Percentiles rank a stretch among this genome's conserved stretches.
Evolutionary conservation across 2,113 vertebrate genomes (phyloP).

Genomic region (Microcebus tavaratra): DNA sequence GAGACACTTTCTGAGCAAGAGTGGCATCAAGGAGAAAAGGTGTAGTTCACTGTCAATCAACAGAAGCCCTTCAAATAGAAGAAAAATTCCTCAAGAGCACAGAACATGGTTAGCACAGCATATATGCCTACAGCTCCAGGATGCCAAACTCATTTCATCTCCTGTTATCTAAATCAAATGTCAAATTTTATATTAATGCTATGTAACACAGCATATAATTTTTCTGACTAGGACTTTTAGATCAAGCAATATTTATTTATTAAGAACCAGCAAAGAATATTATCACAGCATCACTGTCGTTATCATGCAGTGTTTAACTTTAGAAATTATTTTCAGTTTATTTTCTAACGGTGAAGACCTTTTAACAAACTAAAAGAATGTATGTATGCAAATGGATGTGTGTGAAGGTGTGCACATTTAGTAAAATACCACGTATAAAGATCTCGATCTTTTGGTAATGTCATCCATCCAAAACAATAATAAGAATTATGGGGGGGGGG

Average conservation of each 20-base stretch:
- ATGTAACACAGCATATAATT: neutral
- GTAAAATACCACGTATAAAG: neutral
- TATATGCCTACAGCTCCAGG: neutral
- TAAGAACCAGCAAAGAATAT: neutral
- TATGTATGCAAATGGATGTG: neutral
- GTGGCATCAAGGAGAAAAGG: neutral
- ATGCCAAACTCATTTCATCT: neutral
- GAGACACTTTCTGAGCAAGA: neutral
- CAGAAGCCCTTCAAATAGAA: neutral
- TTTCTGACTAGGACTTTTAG: neutral
- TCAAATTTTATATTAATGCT: neutral
- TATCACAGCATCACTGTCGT: neutral
- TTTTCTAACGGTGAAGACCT: conserved; percentile 2
- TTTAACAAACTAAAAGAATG: neutral
- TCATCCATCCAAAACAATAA: neutral
- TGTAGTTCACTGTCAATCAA: neutral
- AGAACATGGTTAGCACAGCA: neutral
- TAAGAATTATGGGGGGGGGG: neutral
- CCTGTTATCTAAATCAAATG: neutral
- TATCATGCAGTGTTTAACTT: neutral
- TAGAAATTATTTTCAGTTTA: neutral
- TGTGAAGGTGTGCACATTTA: neutral
- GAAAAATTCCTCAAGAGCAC: neutral
- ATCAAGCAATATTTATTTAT: conserved; percentile 3
- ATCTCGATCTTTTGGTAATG: neutral